phyloP scores from a whole-genome alignment of 1,140 invertebrate species.

The Stegodyphus dumicola region DNA sequence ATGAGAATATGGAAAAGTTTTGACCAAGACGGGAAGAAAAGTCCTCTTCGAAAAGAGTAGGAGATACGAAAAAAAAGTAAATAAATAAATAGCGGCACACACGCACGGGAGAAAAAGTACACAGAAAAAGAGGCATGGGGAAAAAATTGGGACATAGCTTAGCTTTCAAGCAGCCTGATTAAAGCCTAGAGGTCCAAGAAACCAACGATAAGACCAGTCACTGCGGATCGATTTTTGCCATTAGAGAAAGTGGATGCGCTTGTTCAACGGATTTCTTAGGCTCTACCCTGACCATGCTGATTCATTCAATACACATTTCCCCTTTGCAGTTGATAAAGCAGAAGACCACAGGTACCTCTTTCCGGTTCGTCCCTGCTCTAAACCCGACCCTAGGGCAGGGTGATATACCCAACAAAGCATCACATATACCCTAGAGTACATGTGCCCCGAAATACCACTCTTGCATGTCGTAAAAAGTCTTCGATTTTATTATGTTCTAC shows the following conservation, averaged over 20 bases:
- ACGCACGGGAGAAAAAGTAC: conserved; percentile 35
- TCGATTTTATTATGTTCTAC: no score
- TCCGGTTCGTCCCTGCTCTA: conserved; percentile 8
- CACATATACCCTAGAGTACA: conserved; percentile 11
- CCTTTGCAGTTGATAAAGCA: conserved; percentile 38
- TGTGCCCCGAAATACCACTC: background rate
- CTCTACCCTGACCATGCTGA: conserved; percentile 19
- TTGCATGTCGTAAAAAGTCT: background rate
- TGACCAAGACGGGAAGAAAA: conserved; percentile 56
- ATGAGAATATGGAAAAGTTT: conserved; percentile 61
- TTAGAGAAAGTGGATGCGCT: conserved; percentile 60
- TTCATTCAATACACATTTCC: conserved; percentile 53
- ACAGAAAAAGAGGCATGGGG: conserved; percentile 15
- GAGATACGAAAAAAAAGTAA: conserved; percentile 24
- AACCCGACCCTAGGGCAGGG: conserved; percentile 23
- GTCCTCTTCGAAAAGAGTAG: conserved; percentile 14
- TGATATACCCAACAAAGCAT: background rate
- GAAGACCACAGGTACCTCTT: conserved; percentile 53
- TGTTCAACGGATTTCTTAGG: conserved; percentile 56
- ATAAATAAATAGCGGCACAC: conserved; percentile 53
- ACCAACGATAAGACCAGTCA: conserved; percentile 51
- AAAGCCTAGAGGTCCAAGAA: conserved; percentile 57
- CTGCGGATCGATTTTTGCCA: conserved; percentile 59
- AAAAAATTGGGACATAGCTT: conserved; percentile 62
- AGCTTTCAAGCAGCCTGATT: conserved; percentile 60